Percentiles rank a stretch among this genome's conserved stretches.
Evolutionary conservation across 2,888 invertebrate species (phyloP).

Genomic region (Calliopum simillimum): DNA sequence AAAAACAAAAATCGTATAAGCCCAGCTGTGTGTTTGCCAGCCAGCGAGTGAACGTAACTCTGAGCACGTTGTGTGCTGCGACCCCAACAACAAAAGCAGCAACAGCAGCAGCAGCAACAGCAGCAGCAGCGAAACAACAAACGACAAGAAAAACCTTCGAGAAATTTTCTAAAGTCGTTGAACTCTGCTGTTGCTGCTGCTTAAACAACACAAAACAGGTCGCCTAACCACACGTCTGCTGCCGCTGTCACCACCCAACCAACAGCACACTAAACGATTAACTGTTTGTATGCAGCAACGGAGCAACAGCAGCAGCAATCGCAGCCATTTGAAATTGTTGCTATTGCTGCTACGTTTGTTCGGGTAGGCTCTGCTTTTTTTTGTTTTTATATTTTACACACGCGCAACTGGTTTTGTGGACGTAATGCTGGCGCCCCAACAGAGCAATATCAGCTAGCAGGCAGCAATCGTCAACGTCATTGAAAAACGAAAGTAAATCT

Average conservation of each 20-base stretch:
- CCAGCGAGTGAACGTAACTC: not conserved
- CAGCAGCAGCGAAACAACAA: not conserved
- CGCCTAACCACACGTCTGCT: slow-evolving; percentile 15
- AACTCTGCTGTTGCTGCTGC: slow-evolving; percentile 53
- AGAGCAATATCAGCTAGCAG: no score
- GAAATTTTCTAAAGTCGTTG: slow-evolving; percentile 64
- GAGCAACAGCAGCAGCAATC: not conserved
- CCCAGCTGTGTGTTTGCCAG: no score
- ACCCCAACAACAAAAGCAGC: not conserved
- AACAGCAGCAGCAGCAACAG: not conserved
- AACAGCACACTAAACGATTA: not conserved
- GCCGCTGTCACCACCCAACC: not conserved
- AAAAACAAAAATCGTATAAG: no score
- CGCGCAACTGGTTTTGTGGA: slow-evolving; percentile 4
- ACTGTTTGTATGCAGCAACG: slow-evolving; percentile 16
- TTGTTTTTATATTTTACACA: not conserved
- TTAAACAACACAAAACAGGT: slow-evolving; percentile 3
- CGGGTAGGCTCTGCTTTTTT: slow-evolving; percentile 4
- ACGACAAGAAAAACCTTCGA: slow-evolving; percentile 61
- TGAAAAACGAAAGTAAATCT: slow-evolving; percentile 67
- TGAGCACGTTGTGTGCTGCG: slow-evolving; percentile 6
- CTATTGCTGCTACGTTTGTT: slow-evolving; percentile 2
- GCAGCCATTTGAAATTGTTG: slow-evolving; percentile 18
- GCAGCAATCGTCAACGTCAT: slow-evolving; percentile 54
- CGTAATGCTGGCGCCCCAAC: slow-evolving; percentile 10